Evolutionary conservation across 2,888 invertebrate species (phyloP), one percentile per base, ranked within the genome.

Genomic region (Heterodera filipjevi): DNA sequence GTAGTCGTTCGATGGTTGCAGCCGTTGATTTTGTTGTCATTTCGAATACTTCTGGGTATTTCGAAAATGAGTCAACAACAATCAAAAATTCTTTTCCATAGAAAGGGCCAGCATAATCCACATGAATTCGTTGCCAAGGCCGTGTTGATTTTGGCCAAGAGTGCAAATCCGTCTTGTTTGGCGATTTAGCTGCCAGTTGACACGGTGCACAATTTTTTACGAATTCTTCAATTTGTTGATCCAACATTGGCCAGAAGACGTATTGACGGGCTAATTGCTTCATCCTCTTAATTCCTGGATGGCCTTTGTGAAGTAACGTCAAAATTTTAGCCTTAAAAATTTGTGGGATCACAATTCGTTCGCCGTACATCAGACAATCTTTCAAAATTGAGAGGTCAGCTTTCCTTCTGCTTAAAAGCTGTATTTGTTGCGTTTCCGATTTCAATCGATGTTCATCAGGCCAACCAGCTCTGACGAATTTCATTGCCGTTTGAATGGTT

Each of bases 61-160:
- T 77, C 49, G 78, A 77, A 66, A 32, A 66, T 12, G 74, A 35
- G 19, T 77, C 77, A 27, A 77, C 66, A 6, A 77, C 49, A 39
- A 44, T 14, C 32, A 90, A 79, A 46, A 89, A 85, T 84, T 85
- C 86, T 14, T 78, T 79, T 16, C 84, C 86, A 10, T 85, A 68
- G 64, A 89, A 80, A 39, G 89, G 90, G 14, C 90, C 90, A 19
- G 90, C 90, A 85, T 89, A 90, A 82, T 91, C 91, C 27, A 90
- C 84, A 83, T 91, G 90, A 6, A 90, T 59, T 32, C 90, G 82
- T 76, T 89, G 84, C 89, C 89, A 90, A 16, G 87, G 86, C 75
- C 83, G 80, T 10, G 78, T 81, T 35, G 89, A 83, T 49, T 64
- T 81, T 33, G 82, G 79, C 89, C 89, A 89, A 22, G 87, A 82